Conservation (phyloP, 2,888 invertebrate genomes). For the Himalopsyche anomala region DNA sequence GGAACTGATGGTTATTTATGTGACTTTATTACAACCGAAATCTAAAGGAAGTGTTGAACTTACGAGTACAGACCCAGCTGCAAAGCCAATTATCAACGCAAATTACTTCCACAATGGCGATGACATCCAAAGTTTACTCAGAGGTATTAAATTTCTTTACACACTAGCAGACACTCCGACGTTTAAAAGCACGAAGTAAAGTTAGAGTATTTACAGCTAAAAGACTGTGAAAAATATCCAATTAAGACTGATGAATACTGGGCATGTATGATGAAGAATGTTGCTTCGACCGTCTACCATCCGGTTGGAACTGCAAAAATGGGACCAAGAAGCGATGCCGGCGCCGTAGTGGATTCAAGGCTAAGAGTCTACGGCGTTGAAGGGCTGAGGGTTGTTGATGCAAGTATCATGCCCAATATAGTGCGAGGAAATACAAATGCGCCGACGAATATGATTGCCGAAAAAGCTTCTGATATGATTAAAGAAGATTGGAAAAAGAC, state of each 20-base stretch:
- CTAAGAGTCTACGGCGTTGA: slow-evolving; percentile 76
- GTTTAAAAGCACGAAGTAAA: slow-evolving; percentile 70
- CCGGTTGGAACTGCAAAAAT: slow-evolving; percentile 84
- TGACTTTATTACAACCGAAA: slow-evolving; percentile 73
- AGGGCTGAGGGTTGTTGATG: slow-evolving; percentile 76
- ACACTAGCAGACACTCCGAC: slow-evolving; percentile 71
- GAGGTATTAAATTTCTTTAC: slow-evolving; percentile 70
- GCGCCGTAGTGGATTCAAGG: slow-evolving; percentile 75
- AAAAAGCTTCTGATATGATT: slow-evolving; percentile 85
- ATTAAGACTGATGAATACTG: slow-evolving; percentile 74
- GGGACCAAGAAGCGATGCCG: slow-evolving; percentile 74
- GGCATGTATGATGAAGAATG: slow-evolving; percentile 77
- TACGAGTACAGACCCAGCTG: slow-evolving; percentile 75
- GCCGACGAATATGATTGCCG: slow-evolving; percentile 80
- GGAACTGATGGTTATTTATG: slow-evolving; percentile 71
- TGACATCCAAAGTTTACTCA: slow-evolving; percentile 75
- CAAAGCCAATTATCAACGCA: slow-evolving; percentile 79
- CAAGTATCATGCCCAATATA: slow-evolving; percentile 76
- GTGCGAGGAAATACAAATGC: slow-evolving; percentile 79
- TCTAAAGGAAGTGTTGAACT: slow-evolving; percentile 78
- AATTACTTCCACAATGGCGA: slow-evolving; percentile 79
- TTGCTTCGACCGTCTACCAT: slow-evolving; percentile 80
- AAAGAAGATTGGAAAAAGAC: slow-evolving; percentile 74
- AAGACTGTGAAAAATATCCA: slow-evolving; percentile 69
- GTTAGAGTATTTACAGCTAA: slow-evolving; percentile 69